phyloP scores from a whole-genome alignment of 2,797 vertebrate genomes.

The Argya squamiceps region DNA sequence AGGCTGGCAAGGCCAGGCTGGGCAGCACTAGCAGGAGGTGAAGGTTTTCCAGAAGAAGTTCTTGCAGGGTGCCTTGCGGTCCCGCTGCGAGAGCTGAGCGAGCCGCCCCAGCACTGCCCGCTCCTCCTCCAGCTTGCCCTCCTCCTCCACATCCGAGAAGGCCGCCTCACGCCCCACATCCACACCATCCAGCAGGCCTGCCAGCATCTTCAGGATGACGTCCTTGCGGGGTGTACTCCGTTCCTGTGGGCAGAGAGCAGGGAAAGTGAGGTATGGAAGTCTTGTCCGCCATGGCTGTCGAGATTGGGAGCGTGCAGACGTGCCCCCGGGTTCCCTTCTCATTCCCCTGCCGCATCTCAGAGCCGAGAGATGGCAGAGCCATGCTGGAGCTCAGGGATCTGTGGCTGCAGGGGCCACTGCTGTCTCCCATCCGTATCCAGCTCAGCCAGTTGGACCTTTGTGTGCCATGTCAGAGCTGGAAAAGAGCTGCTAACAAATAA shows the following conservation, averaged over 20 bases:
- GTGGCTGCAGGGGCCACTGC: neutral
- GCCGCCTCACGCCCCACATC: conserved; percentile 70
- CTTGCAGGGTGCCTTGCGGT: conserved; percentile 90
- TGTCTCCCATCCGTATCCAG: neutral
- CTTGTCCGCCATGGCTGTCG: accelerated
- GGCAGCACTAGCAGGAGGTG: conserved; percentile 85
- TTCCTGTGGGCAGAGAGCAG: conserved; percentile 72
- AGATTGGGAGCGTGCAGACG: neutral
- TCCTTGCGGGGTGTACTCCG: conserved; percentile 83
- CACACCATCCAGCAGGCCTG: conserved; percentile 79
- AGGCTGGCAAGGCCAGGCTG: accelerated
- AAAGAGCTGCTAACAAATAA: neutral
- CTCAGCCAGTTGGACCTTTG: neutral
- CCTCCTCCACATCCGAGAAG: conserved; percentile 77
- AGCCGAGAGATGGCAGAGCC: neutral
- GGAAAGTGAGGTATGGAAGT: accelerated
- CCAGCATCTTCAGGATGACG: conserved; percentile 86
- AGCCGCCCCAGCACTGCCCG: neutral
- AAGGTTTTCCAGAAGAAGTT: conserved; percentile 98
- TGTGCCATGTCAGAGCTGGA: accelerated
- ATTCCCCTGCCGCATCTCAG: accelerated
- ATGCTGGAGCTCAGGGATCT: neutral
- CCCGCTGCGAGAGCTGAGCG: conserved; percentile 81
- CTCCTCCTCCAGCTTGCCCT: conserved; percentile 83
- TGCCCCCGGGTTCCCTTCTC: neutral